phyloP scores from a whole-genome alignment of 1,140 invertebrate genomes.

The Anoplolepis gracilipes region DNA sequence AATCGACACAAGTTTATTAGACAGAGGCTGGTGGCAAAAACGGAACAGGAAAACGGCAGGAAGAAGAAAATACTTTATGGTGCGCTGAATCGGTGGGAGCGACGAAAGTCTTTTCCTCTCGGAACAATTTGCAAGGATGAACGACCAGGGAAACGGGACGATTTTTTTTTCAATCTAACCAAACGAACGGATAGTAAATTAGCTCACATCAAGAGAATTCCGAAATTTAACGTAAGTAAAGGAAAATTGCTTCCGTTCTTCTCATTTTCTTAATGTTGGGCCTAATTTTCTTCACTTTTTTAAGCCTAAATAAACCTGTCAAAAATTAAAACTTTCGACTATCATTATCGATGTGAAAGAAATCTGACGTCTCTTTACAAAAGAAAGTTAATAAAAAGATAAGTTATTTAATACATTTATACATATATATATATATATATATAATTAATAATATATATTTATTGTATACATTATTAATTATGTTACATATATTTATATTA shows the following conservation, averaged over 20 bases:
- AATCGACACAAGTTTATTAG: slow-evolving; percentile 32
- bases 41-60: not conserved
- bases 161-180: slow-evolving; percentile 23
- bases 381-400: no score
- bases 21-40: not conserved
- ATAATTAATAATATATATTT: no score
- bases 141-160: not conserved
- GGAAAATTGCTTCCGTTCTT: not conserved
- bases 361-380: no score
- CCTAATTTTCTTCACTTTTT: no score
- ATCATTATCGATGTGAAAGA: no score
- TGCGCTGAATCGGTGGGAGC: not conserved
- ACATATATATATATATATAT: no score
- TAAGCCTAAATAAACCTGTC: no score
- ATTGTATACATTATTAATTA: no score
- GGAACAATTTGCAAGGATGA: not conserved
- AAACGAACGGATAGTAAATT: slow-evolving; percentile 26
- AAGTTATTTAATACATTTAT: no score
- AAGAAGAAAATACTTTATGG: not conserved
- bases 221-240: not conserved
- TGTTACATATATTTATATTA: no score
- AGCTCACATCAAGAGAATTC: not conserved
- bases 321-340: no score
- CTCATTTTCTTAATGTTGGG: not conserved
- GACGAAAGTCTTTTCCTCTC: not conserved